Evolutionary conservation across 2,888 invertebrate species (phyloP), one percentile per base, ranked within the genome.

Genomic region (Ichneumoninae sp.): DNA sequence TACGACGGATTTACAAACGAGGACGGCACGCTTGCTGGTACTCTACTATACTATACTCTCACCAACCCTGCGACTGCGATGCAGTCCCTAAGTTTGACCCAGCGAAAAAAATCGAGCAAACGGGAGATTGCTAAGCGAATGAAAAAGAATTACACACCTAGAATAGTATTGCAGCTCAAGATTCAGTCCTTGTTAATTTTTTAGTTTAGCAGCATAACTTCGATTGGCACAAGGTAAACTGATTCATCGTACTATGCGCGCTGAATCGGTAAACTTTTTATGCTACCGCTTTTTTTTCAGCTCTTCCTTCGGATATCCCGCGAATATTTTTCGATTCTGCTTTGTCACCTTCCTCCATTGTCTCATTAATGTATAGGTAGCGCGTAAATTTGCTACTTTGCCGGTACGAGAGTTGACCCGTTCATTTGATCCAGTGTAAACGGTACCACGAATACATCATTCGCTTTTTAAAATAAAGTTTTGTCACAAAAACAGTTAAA

Each of bases 1-100:
- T 65, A 36, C 47, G 54, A 77, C 69, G 74, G 73, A 81, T 81
- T 60, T 75, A 75, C 66, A 40, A 71, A 69, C 36, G 73, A 78
- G 70, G 50, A 47, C 65, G 70, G 73, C 63, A 22, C 71, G 68
- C 52, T 63, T 75, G 57, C 36, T 80, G 54, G 52, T 54, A 63
- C 50, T 80, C 60, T 60, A 16, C 60, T 30, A 30, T 60, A 26
- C 30, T 30, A 16, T 13, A 75, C 44, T 54, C 60, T 40, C 60
- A 36, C 50, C 26, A 33, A n/a, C 44, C 52, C 44, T 50, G 52
- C 70, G 65, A 71, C 26, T 44, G 79, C 79, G 47, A 75, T 75
- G 7, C 60, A 13, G 26, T 40, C 26, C 47, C 22, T 22, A 22
- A 26, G 50, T 30, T 54, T n/a, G 66, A 57, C 33, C 33, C 40